Evolutionary conservation across 2,888 invertebrate genomes (phyloP), one percentile per base, ranked within the genome.

Genomic region (Boloria euphrosyne): DNA sequence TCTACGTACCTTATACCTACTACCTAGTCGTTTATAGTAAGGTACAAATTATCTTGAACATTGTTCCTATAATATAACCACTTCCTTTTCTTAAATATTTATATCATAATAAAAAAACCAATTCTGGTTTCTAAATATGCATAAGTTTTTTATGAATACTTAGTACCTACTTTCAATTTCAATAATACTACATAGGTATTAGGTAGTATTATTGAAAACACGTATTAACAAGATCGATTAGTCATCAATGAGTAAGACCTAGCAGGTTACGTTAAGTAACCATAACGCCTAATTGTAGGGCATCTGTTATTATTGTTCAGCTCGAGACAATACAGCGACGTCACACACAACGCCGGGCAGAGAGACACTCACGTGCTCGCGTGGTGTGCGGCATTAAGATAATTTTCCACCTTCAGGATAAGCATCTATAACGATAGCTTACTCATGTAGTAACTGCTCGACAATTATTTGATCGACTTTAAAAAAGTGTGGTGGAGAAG

Each of bases 291-390:
- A 66, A 63, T 61, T 55, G 44, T 52, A 62, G 61, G 52, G 64
- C 49, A 38, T 38, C 31, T 65, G 66, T 70, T 63, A 68, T 70
- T 63, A 68, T 68, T 61, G 61, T n/a, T 62, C 27, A 38, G n/a
- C 50, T 38, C 10, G 5, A 61, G 53, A 71, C 69, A 73, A 68
- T 67, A 61, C 47, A n/a, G 58, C 65, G 65, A 68, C 14, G 68
- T 68, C 65, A 67, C 63, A 62, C 43, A 54, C 47, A 13, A 27
- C n/a, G n/a, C 2, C 14, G 17, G 16, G 13, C 10, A 14, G 17
- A 27, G 38, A 31, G 49, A 31, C 47, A 49, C 44, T 57, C 59
- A 59, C 59, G 59, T 59, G 59, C 47, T 47, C 16, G 58, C 49
- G 3, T 59, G 59, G n/a, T 22, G 4, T 22, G 4, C 44, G 55